Conservation (phyloP, 2,113 vertebrate genomes). For the Clarias gariepinus region DNA sequence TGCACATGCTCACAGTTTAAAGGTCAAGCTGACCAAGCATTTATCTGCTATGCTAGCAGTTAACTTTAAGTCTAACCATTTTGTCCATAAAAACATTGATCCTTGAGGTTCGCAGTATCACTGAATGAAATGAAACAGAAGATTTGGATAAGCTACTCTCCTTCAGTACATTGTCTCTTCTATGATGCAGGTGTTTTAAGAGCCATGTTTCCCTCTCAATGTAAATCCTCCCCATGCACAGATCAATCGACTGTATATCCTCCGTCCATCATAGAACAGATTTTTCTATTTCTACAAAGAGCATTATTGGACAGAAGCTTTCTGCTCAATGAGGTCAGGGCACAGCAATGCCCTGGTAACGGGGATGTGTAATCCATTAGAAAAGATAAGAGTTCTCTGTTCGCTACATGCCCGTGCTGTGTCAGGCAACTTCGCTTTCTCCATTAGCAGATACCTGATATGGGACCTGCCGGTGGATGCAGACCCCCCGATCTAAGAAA, state of each 20-base stretch:
- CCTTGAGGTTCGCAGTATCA: not conserved
- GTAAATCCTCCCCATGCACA: not conserved
- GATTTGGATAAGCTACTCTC: not conserved
- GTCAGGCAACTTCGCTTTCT: constrained; percentile 43
- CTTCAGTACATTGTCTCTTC: not conserved
- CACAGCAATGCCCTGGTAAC: not conserved
- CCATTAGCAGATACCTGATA: constrained; percentile 75
- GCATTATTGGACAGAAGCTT: not conserved
- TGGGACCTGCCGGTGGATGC: constrained; percentile 50
- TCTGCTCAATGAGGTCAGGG: constrained; percentile 9
- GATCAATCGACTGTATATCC: not conserved
- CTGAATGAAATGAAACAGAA: not conserved
- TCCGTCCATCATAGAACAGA: not conserved
- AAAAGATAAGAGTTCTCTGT: constrained; percentile 31
- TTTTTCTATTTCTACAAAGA: not conserved
- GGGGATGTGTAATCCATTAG: constrained; percentile 23
- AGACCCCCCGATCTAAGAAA: constrained; percentile 48
- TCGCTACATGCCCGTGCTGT: constrained; percentile 37
- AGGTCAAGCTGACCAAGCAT: not conserved
- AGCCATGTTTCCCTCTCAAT: not conserved
- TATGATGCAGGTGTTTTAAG: not conserved
- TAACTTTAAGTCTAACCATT: not conserved
- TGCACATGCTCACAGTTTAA: not conserved
- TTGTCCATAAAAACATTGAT: not conserved
- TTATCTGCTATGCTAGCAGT: not conserved